phyloP scores from a whole-genome alignment of 2,113 vertebrate genomes.

The Mormyrus iriodes region DNA sequence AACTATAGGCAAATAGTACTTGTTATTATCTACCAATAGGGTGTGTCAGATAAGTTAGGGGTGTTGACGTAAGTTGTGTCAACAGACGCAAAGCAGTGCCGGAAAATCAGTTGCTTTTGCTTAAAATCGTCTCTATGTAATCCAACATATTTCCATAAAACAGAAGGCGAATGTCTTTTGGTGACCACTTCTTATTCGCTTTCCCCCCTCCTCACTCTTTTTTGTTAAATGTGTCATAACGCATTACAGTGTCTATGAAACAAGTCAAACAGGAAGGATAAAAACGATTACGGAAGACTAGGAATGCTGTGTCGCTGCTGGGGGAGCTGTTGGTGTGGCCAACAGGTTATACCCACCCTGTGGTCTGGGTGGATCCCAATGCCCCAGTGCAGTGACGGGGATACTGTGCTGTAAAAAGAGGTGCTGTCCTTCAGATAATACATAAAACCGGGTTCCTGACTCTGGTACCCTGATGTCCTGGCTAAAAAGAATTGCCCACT shows the following conservation, averaged over 20 bases:
- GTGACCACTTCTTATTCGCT: no score
- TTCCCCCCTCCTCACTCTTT: no score
- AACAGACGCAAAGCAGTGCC: no score
- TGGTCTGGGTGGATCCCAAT: background rate
- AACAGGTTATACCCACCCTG: background rate
- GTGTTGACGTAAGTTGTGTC: background rate
- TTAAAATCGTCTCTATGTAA: background rate
- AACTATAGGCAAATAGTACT: background rate
- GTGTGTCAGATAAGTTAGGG: background rate
- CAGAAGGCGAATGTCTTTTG: no score
- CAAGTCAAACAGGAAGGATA: no score
- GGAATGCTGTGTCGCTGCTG: background rate
- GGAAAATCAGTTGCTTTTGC: background rate
- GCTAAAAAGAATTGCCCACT: background rate
- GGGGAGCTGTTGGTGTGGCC: background rate
- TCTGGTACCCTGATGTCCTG: background rate
- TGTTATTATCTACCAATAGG: no score
- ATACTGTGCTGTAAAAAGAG: background rate
- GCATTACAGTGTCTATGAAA: no score
- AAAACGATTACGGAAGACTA: background rate
- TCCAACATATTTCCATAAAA: background rate
- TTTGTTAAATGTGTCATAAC: no score
- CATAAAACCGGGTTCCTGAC: background rate
- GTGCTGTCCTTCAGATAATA: background rate
- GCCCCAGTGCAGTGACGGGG: background rate